phyloP scores from a whole-genome alignment of 2,113 vertebrate species.

The Verasper variegatus region DNA sequence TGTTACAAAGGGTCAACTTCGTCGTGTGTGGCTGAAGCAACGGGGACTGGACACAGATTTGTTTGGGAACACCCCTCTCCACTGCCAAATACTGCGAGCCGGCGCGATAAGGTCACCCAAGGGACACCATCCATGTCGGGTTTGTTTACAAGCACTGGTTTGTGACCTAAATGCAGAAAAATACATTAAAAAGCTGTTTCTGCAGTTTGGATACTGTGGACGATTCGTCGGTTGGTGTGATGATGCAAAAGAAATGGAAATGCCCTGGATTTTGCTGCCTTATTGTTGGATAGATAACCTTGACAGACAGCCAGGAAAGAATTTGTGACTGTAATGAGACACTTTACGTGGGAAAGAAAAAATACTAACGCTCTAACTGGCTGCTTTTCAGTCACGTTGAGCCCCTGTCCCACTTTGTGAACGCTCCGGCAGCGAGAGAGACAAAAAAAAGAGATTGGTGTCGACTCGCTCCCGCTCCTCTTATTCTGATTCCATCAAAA shows the following conservation, averaged over 20 bases:
- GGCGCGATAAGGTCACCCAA: conserved; percentile 3
- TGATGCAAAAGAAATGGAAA: no score
- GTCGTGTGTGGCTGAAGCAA: not conserved
- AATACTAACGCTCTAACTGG: not conserved
- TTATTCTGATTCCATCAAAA: not conserved
- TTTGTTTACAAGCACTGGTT: not conserved
- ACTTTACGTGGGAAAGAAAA: not conserved
- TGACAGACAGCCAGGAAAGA: not conserved
- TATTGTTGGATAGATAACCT: not conserved
- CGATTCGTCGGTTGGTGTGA: no score
- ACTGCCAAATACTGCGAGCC: not conserved
- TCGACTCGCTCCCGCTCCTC: not conserved
- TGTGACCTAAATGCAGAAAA: not conserved
- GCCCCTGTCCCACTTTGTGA: not conserved
- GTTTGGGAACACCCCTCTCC: not conserved
- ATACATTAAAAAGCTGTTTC: no score
- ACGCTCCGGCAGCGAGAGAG: not conserved
- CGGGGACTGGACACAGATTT: conserved; percentile 7
- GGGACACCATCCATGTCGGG: conserved; percentile 3
- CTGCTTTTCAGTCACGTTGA: not conserved
- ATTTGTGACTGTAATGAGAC: not conserved
- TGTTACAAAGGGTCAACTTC: not conserved
- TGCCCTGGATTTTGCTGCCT: not conserved
- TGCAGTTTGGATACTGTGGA: not conserved
- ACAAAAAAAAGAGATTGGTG: not conserved